These are phyloP conservation scores for Parnassius apollo DNA, from an alignment of 2,888 invertebrate species.

Conservation along the genomic window DNA sequence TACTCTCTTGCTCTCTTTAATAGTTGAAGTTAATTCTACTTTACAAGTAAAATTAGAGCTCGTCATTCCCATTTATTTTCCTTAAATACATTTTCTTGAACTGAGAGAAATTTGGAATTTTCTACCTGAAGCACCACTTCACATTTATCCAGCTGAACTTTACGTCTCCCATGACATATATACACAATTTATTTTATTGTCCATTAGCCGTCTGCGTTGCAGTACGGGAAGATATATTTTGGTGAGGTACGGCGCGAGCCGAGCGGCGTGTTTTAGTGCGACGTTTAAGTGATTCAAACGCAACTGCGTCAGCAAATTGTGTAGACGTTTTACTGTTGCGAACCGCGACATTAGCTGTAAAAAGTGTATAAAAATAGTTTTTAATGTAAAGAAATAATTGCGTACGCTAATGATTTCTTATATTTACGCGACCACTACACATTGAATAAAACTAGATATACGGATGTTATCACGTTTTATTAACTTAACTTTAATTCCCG, in stretches of 20 bases:
- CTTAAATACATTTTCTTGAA: slow-evolving; percentile 16
- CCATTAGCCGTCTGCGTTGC: slow-evolving; percentile 45
- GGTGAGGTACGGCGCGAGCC: slow-evolving; percentile 43
- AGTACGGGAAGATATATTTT: slow-evolving; percentile 45
- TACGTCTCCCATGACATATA: slow-evolving; percentile 35
- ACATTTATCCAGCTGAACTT: slow-evolving; percentile 40
- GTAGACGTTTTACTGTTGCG: slow-evolving; percentile 4
- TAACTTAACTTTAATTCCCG: too few species aligned
- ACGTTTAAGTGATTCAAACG: slow-evolving; percentile 42
- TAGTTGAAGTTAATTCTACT: neutral
- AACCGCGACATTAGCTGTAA: neutral
- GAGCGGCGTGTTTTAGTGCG: slow-evolving; percentile 42
- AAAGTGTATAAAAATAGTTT: neutral
- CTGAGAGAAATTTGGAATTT: slow-evolving; percentile 22
- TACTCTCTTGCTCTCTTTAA: too few species aligned
- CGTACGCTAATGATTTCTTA: too few species aligned
- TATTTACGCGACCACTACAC: too few species aligned
- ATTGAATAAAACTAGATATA: too few species aligned
- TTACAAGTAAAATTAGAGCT: slow-evolving; percentile 5
- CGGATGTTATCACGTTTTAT: too few species aligned
- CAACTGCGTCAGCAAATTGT: slow-evolving; percentile 27
- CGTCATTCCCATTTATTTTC: slow-evolving; percentile 11
- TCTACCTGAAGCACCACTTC: slow-evolving; percentile 27
- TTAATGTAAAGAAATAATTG: neutral
- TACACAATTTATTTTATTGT: slow-evolving; percentile 50